These are phyloP conservation scores for Caenorhabditis imperialis DNA, from an alignment of 2,888 invertebrate genomes.

Conservation along the genomic window DNA sequence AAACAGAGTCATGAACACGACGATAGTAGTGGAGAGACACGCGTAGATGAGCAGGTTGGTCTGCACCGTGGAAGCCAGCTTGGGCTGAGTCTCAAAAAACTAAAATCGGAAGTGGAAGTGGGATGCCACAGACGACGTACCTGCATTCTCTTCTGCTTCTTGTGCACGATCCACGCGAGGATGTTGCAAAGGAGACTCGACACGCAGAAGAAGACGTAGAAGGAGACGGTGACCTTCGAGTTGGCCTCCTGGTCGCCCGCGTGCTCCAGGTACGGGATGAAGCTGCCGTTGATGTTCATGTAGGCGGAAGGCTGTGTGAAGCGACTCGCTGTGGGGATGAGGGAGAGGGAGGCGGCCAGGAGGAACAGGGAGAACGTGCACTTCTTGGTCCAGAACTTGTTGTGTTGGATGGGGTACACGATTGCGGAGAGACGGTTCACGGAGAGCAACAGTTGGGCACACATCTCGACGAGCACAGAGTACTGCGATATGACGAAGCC, in stretches of 20 bases:
- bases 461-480: slow-evolving; percentile 57
- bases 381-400: slow-evolving; percentile 55
- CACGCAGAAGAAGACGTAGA: slow-evolving; percentile 52
- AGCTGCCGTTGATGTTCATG: slow-evolving; percentile 30
- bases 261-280: slow-evolving; percentile 40
- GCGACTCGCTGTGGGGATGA: slow-evolving; percentile 54
- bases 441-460: slow-evolving; percentile 54
- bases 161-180: slow-evolving; percentile 47
- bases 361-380: slow-evolving; percentile 38
- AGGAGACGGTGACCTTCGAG: slow-evolving; percentile 51
- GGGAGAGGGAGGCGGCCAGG: slow-evolving; percentile 21
- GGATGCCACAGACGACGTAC: background rate
- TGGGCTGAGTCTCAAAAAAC: slow-evolving; percentile 51
- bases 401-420: slow-evolving; percentile 55
- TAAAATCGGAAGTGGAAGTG: slow-evolving; percentile 17
- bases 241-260: slow-evolving; percentile 57
- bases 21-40: slow-evolving; percentile 55
- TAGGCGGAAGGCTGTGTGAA: slow-evolving; percentile 52
- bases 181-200: slow-evolving; percentile 50
- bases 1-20: slow-evolving; percentile 56
- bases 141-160: slow-evolving; percentile 58
- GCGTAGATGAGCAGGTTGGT: slow-evolving; percentile 62
- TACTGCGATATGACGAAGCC: slow-evolving; percentile 61
- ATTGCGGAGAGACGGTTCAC: slow-evolving; percentile 59
- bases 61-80: slow-evolving; percentile 55